phyloP scores from a whole-genome alignment of 2,888 invertebrate species.

The Pyrochroa serraticornis region DNA sequence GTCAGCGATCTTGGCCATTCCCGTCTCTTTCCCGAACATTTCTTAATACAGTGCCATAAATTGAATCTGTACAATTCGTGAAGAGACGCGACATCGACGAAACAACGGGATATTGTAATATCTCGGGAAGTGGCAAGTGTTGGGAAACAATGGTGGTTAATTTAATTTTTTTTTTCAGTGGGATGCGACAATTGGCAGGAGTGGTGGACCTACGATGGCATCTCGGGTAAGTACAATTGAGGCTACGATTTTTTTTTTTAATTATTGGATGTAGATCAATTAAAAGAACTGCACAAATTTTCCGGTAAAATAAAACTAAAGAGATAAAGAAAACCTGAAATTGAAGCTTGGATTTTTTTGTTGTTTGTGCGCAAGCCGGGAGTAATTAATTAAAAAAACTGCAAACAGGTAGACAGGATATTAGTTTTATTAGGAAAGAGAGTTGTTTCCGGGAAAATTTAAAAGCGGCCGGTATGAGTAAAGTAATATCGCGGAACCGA shows the following conservation, averaged over 20 bases:
- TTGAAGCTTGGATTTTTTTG: neutral
- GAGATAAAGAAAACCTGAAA: neutral
- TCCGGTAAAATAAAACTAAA: too few species aligned
- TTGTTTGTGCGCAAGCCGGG: neutral
- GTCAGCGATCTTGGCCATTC: conserved; percentile 33
- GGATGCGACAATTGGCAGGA: conserved; percentile 82
- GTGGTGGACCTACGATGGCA: conserved; percentile 95
- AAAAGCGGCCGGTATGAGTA: conserved; percentile 21
- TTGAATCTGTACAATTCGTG: conserved; percentile 42
- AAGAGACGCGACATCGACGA: conserved; percentile 36
- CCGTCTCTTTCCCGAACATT: conserved; percentile 28
- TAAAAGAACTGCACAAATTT: neutral
- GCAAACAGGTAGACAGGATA: too few species aligned
- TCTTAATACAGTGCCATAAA: conserved; percentile 40
- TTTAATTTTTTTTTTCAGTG: conserved; percentile 59
- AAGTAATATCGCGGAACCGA: conserved; percentile 26
- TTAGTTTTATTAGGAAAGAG: neutral
- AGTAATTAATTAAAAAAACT: too few species aligned
- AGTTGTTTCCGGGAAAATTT: conserved; percentile 3
- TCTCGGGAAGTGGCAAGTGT: conserved; percentile 4
- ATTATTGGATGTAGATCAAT: neutral
- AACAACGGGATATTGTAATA: conserved; percentile 43
- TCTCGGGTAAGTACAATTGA: conserved; percentile 69
- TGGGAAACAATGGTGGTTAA: conserved; percentile 14
- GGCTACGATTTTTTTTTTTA: too few species aligned